These are phyloP conservation scores for Porphyrio hochstetteri DNA, from an alignment of 2,113 vertebrate genomes.

Conservation along the genomic window DNA sequence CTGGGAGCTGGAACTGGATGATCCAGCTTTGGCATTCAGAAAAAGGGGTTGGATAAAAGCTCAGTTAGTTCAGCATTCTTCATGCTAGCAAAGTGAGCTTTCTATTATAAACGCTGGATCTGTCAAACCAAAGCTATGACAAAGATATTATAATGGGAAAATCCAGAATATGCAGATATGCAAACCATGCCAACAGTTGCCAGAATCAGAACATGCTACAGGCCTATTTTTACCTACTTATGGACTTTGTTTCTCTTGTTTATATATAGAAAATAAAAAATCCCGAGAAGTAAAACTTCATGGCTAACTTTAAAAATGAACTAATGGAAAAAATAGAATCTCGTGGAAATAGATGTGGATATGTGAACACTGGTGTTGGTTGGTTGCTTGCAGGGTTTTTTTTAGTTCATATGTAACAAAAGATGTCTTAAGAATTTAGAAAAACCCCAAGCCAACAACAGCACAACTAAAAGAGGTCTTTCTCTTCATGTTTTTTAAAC, in stretches of 20 bases:
- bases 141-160: neutral
- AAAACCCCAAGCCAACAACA: neutral
- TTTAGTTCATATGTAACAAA: neutral
- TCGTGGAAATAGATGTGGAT: neutral
- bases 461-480: neutral
- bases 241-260: neutral
- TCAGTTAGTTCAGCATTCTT: neutral
- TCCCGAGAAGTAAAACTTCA: neutral
- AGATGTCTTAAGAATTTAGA: neutral
- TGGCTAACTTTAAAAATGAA: neutral
- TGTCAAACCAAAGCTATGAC: neutral
- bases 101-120: neutral
- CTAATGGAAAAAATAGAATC: neutral
- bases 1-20: neutral
- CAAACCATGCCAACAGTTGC: neutral
- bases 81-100: neutral
- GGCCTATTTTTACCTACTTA: neutral
- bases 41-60: neutral
- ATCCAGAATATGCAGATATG: neutral
- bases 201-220: neutral
- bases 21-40: neutral
- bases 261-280: neutral
- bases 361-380: neutral
- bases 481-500: neutral
- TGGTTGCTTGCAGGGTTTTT: neutral